Evolutionary conservation across 1,140 invertebrate genomes (phyloP).

Genomic region (Laupala kohalensis): DNA sequence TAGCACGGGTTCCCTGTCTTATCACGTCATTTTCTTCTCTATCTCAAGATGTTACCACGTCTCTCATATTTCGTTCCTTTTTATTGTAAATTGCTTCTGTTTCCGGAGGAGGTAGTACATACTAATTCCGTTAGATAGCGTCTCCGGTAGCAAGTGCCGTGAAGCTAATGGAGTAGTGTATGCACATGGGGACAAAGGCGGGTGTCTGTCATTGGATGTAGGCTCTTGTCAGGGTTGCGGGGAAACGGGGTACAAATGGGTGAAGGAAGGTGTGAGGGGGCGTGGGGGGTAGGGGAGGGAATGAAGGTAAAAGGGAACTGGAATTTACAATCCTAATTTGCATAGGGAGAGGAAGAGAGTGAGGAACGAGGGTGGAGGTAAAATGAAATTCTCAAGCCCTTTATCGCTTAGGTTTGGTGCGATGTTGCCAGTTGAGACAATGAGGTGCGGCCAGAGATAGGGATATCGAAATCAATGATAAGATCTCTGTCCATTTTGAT

Average conservation of each 20-base stretch:
- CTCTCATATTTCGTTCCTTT: neutral
- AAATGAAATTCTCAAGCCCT: neutral
- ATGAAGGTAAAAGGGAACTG: no score
- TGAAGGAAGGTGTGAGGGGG: no score
- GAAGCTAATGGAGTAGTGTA: neutral
- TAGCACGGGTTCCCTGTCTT: neutral
- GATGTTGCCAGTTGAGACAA: no score
- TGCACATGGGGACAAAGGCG: neutral
- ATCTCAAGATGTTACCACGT: neutral
- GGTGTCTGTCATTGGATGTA: neutral
- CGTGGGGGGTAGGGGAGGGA: no score
- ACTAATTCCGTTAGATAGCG: neutral
- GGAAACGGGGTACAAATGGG: no score
- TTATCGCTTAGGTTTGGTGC: neutral
- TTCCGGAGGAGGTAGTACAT: neutral
- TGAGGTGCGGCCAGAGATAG: no score
- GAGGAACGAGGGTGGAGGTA: no score
- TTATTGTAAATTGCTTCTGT: neutral
- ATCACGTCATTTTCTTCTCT: neutral
- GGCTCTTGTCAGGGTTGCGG: no score
- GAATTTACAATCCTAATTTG: neutral
- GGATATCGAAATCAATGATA: no score
- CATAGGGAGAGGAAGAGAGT: neutral
- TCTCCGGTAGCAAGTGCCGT: neutral
- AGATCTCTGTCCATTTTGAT: no score